A percentile compares a stretch with the other conserved stretches of the same genome.
These are phyloP conservation scores for Pogonomyrmex californicus DNA, from an alignment of 1,140 invertebrate species.

Conservation along the genomic window DNA sequence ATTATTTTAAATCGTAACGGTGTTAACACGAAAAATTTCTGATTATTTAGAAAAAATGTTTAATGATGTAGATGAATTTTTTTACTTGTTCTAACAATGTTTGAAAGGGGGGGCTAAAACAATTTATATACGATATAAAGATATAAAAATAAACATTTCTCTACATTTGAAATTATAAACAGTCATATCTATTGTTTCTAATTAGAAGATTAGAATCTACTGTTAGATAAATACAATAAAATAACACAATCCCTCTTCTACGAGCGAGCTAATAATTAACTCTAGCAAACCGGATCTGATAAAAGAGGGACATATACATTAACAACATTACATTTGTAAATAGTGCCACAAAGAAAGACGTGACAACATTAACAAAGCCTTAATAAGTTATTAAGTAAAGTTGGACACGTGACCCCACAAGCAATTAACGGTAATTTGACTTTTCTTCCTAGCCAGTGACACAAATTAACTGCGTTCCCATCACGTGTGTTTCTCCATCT, in stretches of 20 bases:
- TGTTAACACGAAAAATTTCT: background rate
- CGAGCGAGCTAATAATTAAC: background rate
- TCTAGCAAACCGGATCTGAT: background rate
- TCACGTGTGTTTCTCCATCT: constrained; percentile 18
- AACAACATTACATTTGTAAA: constrained; percentile 59
- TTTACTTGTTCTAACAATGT: background rate
- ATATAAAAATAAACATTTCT: background rate
- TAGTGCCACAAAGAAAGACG: constrained; percentile 15
- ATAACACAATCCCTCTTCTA: background rate
- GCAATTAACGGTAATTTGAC: constrained; percentile 45
- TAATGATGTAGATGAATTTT: background rate
- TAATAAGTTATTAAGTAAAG: background rate
- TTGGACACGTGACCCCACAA: background rate
- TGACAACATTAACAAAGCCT: constrained; percentile 53
- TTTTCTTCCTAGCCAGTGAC: constrained; percentile 37
- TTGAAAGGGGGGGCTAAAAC: background rate
- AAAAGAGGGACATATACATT: background rate
- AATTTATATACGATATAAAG: constrained; percentile 20
- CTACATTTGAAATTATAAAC: constrained; percentile 7
- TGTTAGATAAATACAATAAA: constrained; percentile 2
- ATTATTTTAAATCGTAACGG: background rate
- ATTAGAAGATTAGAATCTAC: constrained; percentile 2
- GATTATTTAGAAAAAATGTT: background rate
- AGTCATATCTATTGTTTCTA: background rate
- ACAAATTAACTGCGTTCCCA: constrained; percentile 60